These are phyloP conservation scores for Hyalella azteca DNA, from an alignment of 2,888 invertebrate species.

Conservation along the genomic window DNA sequence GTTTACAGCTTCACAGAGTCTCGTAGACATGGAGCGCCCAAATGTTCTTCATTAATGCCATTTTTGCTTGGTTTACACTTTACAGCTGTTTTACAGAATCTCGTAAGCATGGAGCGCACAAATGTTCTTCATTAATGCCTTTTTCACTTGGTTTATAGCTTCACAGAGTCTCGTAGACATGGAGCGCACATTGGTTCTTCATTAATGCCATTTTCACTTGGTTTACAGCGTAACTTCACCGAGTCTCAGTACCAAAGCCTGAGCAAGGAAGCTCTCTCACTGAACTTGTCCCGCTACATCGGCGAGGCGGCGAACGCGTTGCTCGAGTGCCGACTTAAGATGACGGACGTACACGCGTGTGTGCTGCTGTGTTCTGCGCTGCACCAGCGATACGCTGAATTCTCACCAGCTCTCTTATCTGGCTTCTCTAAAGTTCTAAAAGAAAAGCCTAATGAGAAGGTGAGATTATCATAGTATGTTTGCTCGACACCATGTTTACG, in stretches of 20 bases:
- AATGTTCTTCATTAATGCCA: no score
- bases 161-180: no score
- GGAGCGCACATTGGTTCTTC: no score
- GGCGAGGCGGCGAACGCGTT: slow-evolving; percentile 94
- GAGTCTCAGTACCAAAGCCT: slow-evolving; percentile 81
- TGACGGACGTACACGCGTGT: slow-evolving; percentile 90
- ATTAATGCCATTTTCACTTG: not conserved
- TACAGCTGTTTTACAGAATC: no score
- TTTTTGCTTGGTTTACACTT: slow-evolving; percentile 60
- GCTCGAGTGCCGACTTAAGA: slow-evolving; percentile 93
- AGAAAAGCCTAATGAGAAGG: slow-evolving; percentile 73
- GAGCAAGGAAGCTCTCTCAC: slow-evolving; percentile 80
- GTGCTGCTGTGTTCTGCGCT: slow-evolving; percentile 84
- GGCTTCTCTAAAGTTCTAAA: slow-evolving; percentile 90
- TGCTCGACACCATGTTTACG: no score
- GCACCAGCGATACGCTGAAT: slow-evolving; percentile 90
- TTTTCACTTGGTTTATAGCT: no score
- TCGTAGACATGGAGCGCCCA: no score
- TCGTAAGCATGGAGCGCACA: no score
- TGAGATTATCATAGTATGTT: no score
- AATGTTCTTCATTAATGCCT: no score
- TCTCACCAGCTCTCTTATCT: slow-evolving; percentile 84
- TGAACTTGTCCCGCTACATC: slow-evolving; percentile 95
- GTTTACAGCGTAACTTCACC: slow-evolving; percentile 77
- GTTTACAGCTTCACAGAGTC: no score